Percentiles rank a stretch among this genome's conserved stretches.
phyloP scores from a whole-genome alignment of 2,113 vertebrate genomes.

The Sceloporus tristichus region DNA sequence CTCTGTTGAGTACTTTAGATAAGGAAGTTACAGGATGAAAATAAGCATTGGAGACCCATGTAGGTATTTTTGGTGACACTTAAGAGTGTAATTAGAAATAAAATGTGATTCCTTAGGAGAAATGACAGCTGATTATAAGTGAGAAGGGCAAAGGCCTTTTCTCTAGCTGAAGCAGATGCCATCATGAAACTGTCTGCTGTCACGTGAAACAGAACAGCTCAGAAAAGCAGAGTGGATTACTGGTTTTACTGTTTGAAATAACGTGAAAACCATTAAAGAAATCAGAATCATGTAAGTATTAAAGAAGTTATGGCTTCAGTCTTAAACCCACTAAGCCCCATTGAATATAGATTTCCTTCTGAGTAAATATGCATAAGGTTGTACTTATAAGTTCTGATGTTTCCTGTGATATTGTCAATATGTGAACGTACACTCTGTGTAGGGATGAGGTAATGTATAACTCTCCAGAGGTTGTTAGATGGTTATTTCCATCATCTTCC shows the following conservation, averaged over 20 bases:
- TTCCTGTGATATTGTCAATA: too few species aligned
- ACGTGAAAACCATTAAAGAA: not conserved
- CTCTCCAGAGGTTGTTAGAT: too few species aligned
- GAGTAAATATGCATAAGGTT: too few species aligned
- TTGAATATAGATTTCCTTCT: too few species aligned
- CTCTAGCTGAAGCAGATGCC: not conserved
- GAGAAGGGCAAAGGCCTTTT: not conserved
- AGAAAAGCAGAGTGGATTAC: not conserved
- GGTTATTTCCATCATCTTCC: too few species aligned
- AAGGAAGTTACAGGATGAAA: slow-evolving; percentile 49
- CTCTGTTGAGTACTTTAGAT: slow-evolving; percentile 49
- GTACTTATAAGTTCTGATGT: too few species aligned
- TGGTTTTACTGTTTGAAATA: not conserved
- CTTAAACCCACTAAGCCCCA: not conserved
- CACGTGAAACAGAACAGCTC: not conserved
- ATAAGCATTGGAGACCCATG: slow-evolving; percentile 45
- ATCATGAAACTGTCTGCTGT: not conserved
- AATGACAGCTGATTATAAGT: not conserved
- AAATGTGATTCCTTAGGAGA: slow-evolving; percentile 12
- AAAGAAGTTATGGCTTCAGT: too few species aligned
- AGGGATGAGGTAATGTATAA: too few species aligned
- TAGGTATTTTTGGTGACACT: slow-evolving; percentile 52
- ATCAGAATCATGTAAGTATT: not conserved
- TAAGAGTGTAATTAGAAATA: slow-evolving; percentile 25
- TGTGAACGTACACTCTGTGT: too few species aligned